Base-by-base conservation (phyloP, 2,797 vertebrate species). In the Rhyacichthys aspro region DNA sequence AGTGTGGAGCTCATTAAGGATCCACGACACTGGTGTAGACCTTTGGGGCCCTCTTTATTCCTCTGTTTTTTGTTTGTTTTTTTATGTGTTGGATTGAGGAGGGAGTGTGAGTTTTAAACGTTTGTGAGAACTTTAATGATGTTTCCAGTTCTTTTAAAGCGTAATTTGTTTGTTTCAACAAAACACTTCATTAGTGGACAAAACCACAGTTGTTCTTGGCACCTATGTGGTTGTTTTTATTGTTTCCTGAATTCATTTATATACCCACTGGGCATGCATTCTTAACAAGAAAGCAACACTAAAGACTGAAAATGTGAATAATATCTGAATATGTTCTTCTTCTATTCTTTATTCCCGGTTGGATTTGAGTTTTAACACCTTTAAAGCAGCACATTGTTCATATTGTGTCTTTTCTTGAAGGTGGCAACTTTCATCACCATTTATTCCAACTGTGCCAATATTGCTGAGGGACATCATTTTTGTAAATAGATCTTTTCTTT, bases 1-100 rank as follows among this genome's bases (percentile, higher is more conserved):
- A 53, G 60, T 44, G 41, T 63, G 60, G 78, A 68, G 84, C 78
- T 85, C 79, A 78, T 82, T 88, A 88, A 81, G 59, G 78, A 79
- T 76, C 70, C 55, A 54, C 44, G 11, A 64, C 72, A 58, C 67
- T 63, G 52, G 17, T 60, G 45, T 42, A 59, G 42, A 47, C 63
- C 71, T 67, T 47, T 15, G 45, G 54, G 66, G 55, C 67, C 52
- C 17, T 14, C 11, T 10, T 50, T 56, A 43, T 63, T 44, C 55
- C 14, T 38, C n/a, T 43, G 36, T 45, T 28, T 59, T n/a, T n/a
- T n/a, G n/a, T n/a, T 16, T 59, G 47, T 48, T 48, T 49, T 28
- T 45, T 11, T 41, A 52, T 55, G 23, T 50, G 60, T 39, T 34
- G 15, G n/a, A 38, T 32, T 41, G n/a, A 41, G 47, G 17, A 19